phyloP scores from a whole-genome alignment of 2,113 vertebrate genomes.

The Planiliza haematocheilus region DNA sequence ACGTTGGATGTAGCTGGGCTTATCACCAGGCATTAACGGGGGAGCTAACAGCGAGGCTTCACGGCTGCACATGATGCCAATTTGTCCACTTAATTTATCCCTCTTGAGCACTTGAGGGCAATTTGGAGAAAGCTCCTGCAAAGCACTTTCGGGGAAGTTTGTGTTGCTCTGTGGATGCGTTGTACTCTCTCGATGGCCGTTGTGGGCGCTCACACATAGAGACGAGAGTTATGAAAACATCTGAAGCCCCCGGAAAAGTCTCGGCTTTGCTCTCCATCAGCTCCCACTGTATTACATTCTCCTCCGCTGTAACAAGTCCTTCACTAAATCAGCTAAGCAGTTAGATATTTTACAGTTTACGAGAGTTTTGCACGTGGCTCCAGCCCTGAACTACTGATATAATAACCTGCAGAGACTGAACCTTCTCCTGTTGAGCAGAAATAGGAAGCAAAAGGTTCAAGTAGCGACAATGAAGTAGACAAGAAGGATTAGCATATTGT shows the following conservation, averaged over 20 bases:
- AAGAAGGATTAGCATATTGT: no score
- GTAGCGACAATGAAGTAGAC: no score
- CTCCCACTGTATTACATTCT: no score
- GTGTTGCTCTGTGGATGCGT: conserved; percentile 32
- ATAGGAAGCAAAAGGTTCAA: no score
- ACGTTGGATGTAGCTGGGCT: conserved; percentile 23
- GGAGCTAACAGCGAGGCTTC: conserved; percentile 6
- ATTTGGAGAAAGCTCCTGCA: conserved; percentile 36
- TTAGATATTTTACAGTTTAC: no score
- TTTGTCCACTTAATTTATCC: conserved; percentile 53
- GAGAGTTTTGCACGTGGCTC: no score
- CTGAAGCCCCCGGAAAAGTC: neutral
- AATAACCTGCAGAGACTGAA: no score
- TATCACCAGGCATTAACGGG: conserved; percentile 8
- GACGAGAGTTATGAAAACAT: conserved; percentile 25
- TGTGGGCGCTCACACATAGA: conserved; percentile 16
- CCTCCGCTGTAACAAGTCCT: no score
- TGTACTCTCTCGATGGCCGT: conserved; percentile 14
- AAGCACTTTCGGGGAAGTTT: conserved; percentile 29
- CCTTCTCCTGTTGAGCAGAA: no score
- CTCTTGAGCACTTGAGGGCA: conserved; percentile 16
- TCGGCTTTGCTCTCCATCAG: no score
- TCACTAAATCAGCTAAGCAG: no score
- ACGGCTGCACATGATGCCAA: conserved; percentile 22
- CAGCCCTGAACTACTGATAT: no score